phyloP scores from a whole-genome alignment of 2,797 vertebrate species.

The Ambastaia sidthimunki region DNA sequence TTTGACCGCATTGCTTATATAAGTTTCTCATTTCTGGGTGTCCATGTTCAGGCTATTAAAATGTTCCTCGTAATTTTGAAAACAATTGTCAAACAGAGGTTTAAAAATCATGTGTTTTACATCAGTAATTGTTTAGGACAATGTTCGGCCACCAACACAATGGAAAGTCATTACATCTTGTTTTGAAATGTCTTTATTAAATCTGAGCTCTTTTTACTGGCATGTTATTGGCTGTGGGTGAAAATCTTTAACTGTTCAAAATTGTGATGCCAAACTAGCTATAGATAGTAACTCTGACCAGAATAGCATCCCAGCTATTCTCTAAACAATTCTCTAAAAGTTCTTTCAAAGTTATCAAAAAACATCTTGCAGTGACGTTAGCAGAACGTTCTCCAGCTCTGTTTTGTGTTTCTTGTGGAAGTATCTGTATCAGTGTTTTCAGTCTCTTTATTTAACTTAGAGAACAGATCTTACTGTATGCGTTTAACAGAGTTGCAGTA shows the following conservation, averaged over 20 bases:
- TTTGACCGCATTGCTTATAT: constrained; percentile 13
- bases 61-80: neutral
- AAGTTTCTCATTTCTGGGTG: constrained; percentile 9
- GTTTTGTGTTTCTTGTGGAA: too few relatives aligned
- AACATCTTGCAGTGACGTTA: too few relatives aligned
- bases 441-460: neutral
- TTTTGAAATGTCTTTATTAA: neutral
- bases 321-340: too few relatives aligned
- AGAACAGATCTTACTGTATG: neutral
- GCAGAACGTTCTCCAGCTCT: neutral
- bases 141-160: neutral
- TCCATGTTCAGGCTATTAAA: constrained; percentile 27
- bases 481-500: neutral
- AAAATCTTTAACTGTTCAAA: neutral
- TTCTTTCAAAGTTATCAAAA: too few relatives aligned
- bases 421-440: neutral
- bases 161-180: neutral
- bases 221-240: neutral
- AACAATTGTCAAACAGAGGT: neutral
- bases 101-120: constrained; percentile 20
- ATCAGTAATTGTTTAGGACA: neutral
- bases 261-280: neutral
- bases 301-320: too few relatives aligned
- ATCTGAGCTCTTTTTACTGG: neutral
- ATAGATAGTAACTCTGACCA: neutral